These are phyloP conservation scores for Potamilus streckersoni DNA, from an alignment of 1,140 invertebrate species.

Conservation along the genomic window DNA sequence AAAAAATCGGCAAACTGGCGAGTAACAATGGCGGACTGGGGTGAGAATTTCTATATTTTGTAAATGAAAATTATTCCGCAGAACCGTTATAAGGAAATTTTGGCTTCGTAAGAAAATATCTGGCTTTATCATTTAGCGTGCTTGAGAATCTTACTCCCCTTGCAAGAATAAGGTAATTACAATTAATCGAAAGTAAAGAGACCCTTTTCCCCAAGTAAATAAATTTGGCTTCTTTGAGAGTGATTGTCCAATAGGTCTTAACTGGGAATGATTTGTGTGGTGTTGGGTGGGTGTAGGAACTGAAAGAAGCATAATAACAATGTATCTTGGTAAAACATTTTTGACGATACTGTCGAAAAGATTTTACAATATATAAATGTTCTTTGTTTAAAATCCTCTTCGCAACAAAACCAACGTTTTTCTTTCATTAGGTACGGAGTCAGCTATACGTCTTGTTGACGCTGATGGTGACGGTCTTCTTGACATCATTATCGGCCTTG, in stretches of 20 bases:
- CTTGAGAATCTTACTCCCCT: too few species aligned
- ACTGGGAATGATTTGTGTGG: too few species aligned
- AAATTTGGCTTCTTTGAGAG: too few species aligned
- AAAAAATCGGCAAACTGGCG: slow-evolving; percentile 39
- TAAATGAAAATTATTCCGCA: background rate
- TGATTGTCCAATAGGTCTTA: background rate
- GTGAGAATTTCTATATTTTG: slow-evolving; percentile 16
- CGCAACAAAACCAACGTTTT: background rate
- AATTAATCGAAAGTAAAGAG: too few species aligned
- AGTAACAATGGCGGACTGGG: slow-evolving; percentile 41
- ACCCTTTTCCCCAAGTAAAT: too few species aligned
- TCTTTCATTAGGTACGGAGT: slow-evolving; percentile 48
- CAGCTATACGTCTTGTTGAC: slow-evolving; percentile 56
- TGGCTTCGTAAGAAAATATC: background rate
- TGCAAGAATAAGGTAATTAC: background rate
- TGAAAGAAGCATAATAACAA: background rate
- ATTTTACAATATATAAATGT: background rate
- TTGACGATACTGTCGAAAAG: background rate
- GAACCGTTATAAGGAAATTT: background rate
- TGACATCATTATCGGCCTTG: slow-evolving; percentile 57
- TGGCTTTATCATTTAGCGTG: background rate
- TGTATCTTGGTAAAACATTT: background rate
- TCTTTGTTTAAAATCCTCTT: too few species aligned
- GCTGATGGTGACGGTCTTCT: slow-evolving; percentile 57
- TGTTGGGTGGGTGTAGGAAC: background rate